Base-by-base conservation (phyloP, 2,888 invertebrate genomes). In the Melieria crassipennis region DNA sequence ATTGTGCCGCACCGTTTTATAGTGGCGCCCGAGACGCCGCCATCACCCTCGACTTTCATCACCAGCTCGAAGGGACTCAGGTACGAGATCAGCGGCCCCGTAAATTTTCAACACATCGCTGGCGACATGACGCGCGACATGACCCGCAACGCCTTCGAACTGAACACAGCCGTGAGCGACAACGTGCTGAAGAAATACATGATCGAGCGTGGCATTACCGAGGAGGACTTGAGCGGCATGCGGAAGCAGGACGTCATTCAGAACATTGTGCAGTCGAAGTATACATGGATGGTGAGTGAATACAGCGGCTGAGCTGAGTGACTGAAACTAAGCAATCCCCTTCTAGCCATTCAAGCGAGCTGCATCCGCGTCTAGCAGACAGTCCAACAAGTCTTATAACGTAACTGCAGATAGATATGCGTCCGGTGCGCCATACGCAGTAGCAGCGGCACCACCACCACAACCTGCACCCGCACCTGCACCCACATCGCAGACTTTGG, bases 71-170 rank as follows among this genome's bases (percentile, higher is more conserved):
- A 83, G 68, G 84, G 82, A 0, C 78, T 77, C 10, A 80, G 78
- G 67, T 79, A 82, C 43, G 84, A 84, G 70, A 82, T 84, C 5
- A 82, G 83, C 45, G 83, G 81, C 0, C 83, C 83, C 3, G 72
- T 75, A 1, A 82, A 83, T 70, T 84, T 84, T 47, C 77, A 79
- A 42, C 83, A 84, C 57, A 73, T 84, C 4, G 75, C 83, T 3
- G 83, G 83, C 0, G 85, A 84, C 71, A 80, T 84, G 64, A 82
- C 82, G 0, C 76, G 83, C 4, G 83, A 84, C 73, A 79, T 83
- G 55, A 84, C 84, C 0, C 79, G 81, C 43, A 84, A 84, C 62
- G 83, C 85, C 1, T 84, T 84, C 47, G 85, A 84, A 55, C 70
- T 84, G 43, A 79, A 66, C 30, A 74, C 77, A 1, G 75, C 76